A percentile compares a stretch with the other conserved stretches of the same genome.
Conservation (phyloP, 2,797 vertebrate genomes). For the Cossypha caffra region DNA sequence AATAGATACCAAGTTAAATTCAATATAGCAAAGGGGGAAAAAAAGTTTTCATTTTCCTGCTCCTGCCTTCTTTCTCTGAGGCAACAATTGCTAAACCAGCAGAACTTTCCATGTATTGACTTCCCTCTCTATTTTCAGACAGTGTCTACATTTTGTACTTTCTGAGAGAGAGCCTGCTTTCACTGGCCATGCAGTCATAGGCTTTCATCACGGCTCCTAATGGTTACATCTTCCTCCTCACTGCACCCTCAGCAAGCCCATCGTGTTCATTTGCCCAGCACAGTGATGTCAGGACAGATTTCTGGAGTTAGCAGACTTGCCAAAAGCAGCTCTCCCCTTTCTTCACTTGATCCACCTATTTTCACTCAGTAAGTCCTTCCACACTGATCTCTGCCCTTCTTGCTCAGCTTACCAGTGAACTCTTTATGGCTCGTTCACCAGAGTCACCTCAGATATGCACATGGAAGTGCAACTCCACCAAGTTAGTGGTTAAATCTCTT, state of each 20-base stretch:
- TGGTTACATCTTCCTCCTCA: background rate
- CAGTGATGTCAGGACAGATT: background rate
- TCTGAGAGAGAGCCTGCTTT: background rate
- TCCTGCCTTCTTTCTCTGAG: background rate
- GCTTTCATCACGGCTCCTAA: background rate
- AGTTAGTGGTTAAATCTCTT: background rate
- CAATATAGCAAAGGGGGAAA: accelerated
- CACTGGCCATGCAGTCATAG: background rate
- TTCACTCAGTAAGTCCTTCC: background rate
- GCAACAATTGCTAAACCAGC: background rate
- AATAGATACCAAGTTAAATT: background rate
- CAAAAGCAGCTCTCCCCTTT: background rate
- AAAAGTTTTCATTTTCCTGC: background rate
- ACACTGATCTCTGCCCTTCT: background rate
- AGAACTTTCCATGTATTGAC: accelerated
- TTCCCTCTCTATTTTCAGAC: background rate
- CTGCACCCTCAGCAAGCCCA: background rate
- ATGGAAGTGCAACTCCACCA: background rate
- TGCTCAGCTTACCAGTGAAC: background rate
- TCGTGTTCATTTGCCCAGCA: background rate
- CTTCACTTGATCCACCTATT: background rate
- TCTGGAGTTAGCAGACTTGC: background rate
- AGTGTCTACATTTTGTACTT: background rate
- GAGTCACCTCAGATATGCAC: accelerated
- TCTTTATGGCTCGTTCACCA: background rate